phyloP scores from a whole-genome alignment of 2,113 vertebrate genomes.

The Misgurnus anguillicaudatus region DNA sequence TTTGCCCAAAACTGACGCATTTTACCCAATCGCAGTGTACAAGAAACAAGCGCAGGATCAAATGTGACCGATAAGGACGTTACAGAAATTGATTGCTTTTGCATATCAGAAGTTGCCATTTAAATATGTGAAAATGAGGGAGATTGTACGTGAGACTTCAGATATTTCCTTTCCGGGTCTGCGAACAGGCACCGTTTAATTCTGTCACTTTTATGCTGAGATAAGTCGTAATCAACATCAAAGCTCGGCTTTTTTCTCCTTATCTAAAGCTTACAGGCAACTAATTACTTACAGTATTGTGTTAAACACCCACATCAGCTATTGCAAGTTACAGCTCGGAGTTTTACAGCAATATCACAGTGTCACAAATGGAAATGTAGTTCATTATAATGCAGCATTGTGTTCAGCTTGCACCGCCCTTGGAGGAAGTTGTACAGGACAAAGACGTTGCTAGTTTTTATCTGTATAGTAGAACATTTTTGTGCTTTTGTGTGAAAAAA shows the following conservation, averaged over 20 bases:
- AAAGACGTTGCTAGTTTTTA: not conserved
- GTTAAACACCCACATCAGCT: conserved; percentile 53
- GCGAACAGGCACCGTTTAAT: conserved; percentile 38
- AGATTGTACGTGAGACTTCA: conserved; percentile 22
- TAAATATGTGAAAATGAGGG: not conserved
- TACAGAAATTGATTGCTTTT: conserved; percentile 7
- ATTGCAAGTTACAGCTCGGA: conserved; percentile 64
- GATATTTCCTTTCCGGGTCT: conserved; percentile 38
- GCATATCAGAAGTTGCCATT: conserved; percentile 13
- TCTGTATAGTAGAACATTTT: not conserved
- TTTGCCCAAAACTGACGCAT: not conserved
- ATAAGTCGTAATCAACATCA: conserved; percentile 58
- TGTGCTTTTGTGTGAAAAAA: not conserved
- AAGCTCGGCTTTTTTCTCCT: conserved; percentile 57
- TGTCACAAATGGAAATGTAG: conserved; percentile 35
- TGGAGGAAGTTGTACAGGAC: conserved; percentile 3
- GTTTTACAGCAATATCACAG: conserved; percentile 41
- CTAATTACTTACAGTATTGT: conserved; percentile 61
- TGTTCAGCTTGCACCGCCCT: conserved; percentile 13
- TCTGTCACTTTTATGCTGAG: conserved; percentile 39
- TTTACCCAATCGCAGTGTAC: not conserved
- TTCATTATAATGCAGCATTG: conserved; percentile 21
- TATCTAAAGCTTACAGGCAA: conserved; percentile 68
- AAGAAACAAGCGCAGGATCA: not conserved
- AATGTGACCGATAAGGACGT: conserved; percentile 10